These are phyloP conservation scores for Drosophila sturtevanti DNA, from an alignment of 1,140 invertebrate genomes.

Conservation along the genomic window DNA sequence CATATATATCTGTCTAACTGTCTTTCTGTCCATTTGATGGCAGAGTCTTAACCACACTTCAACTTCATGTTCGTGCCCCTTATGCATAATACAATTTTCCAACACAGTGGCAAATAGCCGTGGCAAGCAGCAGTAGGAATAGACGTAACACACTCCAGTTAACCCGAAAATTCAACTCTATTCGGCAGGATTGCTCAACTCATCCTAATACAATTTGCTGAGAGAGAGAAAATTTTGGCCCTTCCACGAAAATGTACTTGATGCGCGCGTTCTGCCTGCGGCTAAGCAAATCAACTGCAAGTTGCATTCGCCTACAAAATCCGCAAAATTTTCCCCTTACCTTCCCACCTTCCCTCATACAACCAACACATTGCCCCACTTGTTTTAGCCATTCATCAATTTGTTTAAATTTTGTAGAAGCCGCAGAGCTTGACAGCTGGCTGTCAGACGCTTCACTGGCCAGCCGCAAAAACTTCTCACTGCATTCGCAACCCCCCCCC, in stretches of 20 bases:
- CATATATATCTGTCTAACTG: not conserved
- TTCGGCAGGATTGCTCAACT: conserved; percentile 6
- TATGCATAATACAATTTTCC: conserved; percentile 28
- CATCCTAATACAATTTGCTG: conserved; percentile 55
- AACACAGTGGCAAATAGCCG: not conserved
- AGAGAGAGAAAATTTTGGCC: conserved; percentile 38
- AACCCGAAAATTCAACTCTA: not conserved
- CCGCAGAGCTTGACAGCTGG: conserved; percentile 55
- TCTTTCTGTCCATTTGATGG: conserved; percentile 5
- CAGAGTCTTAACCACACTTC: conserved; percentile 22
- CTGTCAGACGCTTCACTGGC: conserved; percentile 48
- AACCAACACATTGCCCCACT: too few species aligned
- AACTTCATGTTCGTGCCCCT: conserved; percentile 19
- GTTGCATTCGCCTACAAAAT: conserved; percentile 6
- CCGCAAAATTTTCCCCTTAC: not conserved
- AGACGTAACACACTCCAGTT: not conserved
- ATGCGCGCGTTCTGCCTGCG: conserved; percentile 18
- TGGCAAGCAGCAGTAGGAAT: conserved; percentile 4
- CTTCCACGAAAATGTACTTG: conserved; percentile 21
- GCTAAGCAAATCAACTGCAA: conserved; percentile 50
- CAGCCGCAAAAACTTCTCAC: conserved; percentile 51
- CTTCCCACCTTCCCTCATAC: not conserved
- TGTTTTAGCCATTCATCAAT: conserved; percentile 49
- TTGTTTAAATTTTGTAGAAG: conserved; percentile 62
- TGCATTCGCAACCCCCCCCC: too few species aligned